Base-by-base conservation (phyloP, 1,140 invertebrate species). In the Epicauta chinensis region DNA sequence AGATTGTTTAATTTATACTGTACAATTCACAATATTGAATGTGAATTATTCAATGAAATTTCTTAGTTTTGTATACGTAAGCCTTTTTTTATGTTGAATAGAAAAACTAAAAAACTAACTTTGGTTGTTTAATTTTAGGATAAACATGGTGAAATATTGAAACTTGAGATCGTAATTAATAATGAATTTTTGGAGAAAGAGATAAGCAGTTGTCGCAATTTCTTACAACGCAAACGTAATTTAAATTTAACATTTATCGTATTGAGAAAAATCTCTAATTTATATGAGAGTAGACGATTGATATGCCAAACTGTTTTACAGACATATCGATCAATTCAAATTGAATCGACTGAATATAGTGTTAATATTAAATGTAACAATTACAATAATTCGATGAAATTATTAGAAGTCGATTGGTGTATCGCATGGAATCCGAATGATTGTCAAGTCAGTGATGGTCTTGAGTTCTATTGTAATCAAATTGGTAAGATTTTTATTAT, bases 381-480 rank as follows among this genome's bases (percentile, higher is more conserved):
- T 31, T 14, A 16, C 14, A 23, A 37, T 16, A 36, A 16, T 23
- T 35, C 23, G 2, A 9, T 15, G n/a, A 52, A 34, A 16, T 36
- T 16, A 13, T 23, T 52, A 10, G 51, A 44, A 45, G 15, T 45
- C 3, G 37, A 37, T 30, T 53, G 51, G 51, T 31, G 34, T 10
- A 46, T 53, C 11, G 13, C 10, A 2, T 53, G 51, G 51, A 30
- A 14, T 15, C 17, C 45, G 7, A 44, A 53, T 7, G 15, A 45
- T 11, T 53, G 32, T 46, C 34, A 45, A 38, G 41, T 53, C 17
- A 23, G 14, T 14, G 51, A 53, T 38, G 17, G 30, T 31, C 32
- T 53, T 30, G 51, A 53, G 38, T 44, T 53, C 14, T 53, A 46
- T 17, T 53, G 30, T 17, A 53, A 45, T 31, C 35, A 53, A 37